These are phyloP conservation scores for Isaurus tuberculatus DNA, from an alignment of 92 coral and sea anemone species.

Conservation along the genomic window DNA sequence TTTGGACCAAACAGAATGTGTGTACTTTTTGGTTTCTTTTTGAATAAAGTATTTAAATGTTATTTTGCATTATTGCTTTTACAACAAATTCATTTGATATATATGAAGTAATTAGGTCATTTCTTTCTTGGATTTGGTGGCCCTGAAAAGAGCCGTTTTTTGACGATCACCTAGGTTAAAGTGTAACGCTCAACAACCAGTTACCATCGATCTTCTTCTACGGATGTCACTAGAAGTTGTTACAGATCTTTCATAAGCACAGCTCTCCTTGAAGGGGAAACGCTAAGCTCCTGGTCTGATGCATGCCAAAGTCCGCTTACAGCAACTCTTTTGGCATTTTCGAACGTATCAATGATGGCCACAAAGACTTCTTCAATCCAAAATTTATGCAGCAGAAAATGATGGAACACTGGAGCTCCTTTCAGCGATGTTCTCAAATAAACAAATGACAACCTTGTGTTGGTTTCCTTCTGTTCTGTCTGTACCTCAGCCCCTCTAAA, in stretches of 20 bases:
- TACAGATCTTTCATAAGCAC: slow-evolving; percentile 39
- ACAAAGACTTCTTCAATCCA: background rate
- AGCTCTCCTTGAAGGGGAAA: slow-evolving; percentile 31
- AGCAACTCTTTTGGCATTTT: slow-evolving; percentile 45
- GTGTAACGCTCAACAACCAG: slow-evolving; percentile 21
- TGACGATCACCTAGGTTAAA: background rate
- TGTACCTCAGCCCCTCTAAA: slow-evolving; percentile 42
- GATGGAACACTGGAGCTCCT: slow-evolving; percentile 19
- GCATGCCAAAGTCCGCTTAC: slow-evolving; percentile 38
- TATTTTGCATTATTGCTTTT: too few species aligned
- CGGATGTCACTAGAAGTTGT: slow-evolving; percentile 50
- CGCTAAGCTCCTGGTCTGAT: background rate
- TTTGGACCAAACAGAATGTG: too few species aligned
- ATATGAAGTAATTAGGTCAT: too few species aligned
- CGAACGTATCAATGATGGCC: slow-evolving; percentile 36
- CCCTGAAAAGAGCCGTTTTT: too few species aligned
- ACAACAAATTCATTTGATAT: too few species aligned
- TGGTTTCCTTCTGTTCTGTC: slow-evolving; percentile 24
- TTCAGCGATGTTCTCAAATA: background rate
- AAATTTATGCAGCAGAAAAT: background rate
- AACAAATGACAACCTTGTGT: slow-evolving; percentile 15
- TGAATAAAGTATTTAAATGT: too few species aligned
- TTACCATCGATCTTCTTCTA: slow-evolving; percentile 45
- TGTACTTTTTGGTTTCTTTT: too few species aligned
- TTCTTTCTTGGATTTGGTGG: too few species aligned